Evolutionary conservation across 1,140 invertebrate genomes (phyloP).

Genomic region (Manduca sexta): DNA sequence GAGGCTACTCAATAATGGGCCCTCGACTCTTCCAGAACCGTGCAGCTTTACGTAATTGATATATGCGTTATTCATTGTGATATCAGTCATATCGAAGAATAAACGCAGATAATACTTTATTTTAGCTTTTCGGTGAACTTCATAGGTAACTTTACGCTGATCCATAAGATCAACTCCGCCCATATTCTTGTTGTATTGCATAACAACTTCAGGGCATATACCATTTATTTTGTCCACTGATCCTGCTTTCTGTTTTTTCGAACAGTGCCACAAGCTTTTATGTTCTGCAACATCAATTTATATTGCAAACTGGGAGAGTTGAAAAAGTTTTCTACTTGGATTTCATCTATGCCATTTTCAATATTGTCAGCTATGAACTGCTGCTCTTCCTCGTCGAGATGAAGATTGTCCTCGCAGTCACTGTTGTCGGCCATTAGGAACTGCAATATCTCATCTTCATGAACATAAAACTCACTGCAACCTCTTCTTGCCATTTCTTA

Average conservation of each 20-base stretch:
- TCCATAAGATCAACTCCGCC: constrained; percentile 25
- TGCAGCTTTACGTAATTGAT: constrained; percentile 21
- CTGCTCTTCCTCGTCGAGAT: constrained; percentile 55
- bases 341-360: constrained; percentile 15
- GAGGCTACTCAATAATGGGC: constrained; percentile 8
- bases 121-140: constrained; percentile 28
- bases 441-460: constrained; percentile 14
- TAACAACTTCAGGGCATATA: constrained; percentile 25
- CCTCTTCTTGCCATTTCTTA: constrained; percentile 13
- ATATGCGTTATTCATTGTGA: constrained; percentile 25
- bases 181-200: constrained; percentile 28
- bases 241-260: constrained; percentile 19
- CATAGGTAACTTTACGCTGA: constrained; percentile 21
- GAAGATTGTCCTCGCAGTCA: constrained; percentile 50
- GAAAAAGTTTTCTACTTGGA: constrained; percentile 8
- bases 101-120: constrained; percentile 27
- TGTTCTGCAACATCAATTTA: constrained; percentile 21
- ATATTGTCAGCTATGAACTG: constrained; percentile 30
- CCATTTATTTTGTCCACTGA: constrained; percentile 27
- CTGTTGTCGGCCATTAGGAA: constrained; percentile 22
- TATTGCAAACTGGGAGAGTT: constrained; percentile 29
- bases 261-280: constrained; percentile 6
- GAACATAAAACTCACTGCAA: constrained; percentile 36
- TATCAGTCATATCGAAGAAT: constrained; percentile 29
- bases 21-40: constrained; percentile 5